These are phyloP conservation scores for Prunella fulvescens DNA, from an alignment of 2,113 vertebrate genomes.

Conservation along the genomic window DNA sequence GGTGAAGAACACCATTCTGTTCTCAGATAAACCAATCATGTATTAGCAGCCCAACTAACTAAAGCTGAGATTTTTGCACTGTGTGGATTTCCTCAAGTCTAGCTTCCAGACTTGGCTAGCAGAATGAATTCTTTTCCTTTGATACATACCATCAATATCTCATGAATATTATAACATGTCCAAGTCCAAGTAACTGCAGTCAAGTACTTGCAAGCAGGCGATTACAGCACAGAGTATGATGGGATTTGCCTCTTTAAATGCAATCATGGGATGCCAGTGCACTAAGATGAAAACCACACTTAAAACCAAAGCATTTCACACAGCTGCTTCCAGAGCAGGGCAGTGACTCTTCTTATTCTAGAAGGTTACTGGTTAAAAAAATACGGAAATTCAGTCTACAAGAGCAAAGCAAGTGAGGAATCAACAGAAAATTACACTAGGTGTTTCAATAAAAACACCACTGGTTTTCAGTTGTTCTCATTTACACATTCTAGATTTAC, in stretches of 20 bases:
- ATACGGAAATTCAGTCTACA: background rate
- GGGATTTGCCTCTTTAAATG: background rate
- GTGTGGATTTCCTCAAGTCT: background rate
- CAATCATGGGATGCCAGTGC: background rate
- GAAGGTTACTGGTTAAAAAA: background rate
- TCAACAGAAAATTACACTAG: background rate
- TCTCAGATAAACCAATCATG: background rate
- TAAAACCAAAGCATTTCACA: background rate
- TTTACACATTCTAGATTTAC: background rate
- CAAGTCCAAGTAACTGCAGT: background rate
- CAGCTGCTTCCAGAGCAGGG: background rate
- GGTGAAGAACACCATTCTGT: background rate
- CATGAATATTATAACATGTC: background rate
- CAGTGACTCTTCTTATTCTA: background rate
- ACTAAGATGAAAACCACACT: background rate
- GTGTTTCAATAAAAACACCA: background rate
- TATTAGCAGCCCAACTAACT: background rate
- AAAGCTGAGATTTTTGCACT: background rate
- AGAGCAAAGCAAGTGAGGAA: background rate
- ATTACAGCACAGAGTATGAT: background rate
- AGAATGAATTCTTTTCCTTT: background rate
- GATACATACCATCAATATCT: background rate
- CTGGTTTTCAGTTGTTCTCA: background rate
- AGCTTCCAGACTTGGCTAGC: background rate
- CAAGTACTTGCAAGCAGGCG: background rate